Evolutionary conservation across 2,113 vertebrate species (phyloP), one percentile per base, ranked within the genome.

Genomic region (Cynoglossus semilaevis): DNA sequence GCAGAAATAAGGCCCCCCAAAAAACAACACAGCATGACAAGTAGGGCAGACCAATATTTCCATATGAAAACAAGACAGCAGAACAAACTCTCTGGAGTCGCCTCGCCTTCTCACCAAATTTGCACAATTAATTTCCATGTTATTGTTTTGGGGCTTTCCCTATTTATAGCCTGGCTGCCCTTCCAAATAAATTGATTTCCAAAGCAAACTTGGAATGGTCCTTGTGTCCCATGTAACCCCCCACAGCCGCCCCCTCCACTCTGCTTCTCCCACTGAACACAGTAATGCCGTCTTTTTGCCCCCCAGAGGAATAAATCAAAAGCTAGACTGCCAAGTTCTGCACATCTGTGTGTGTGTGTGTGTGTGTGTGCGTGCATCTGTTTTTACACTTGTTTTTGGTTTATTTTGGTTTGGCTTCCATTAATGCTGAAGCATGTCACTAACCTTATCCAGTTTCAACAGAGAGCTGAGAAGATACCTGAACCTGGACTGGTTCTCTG

Each of bases 171-270:
- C 76, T 41, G 52, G 76, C 81, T 87, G 87, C 81, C 88, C 89
- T 78, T 79, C 85, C 84, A 85, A 81, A 88, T 84, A 87, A 88
- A 91, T 87, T 88, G 88, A 88, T 84, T 91, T 90, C 84, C 72
- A 80, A 87, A 83, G 85, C 56, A 75, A 89, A 84, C 85, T 81
- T 77, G 77, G 70, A 89, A 85, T 82, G 61, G 79, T 88, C 60
- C 56, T 74, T 78, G 67, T 77, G 58, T 76, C 73, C 77, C 72
- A 66, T 70, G 77, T 66, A 74, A 71, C 70, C 42, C 55, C 63
- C 50, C 17, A 4, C 22, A 29, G 22, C 44, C 12, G 35, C 14
- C 41, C 22, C 48, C 19, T 59, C 37, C 18, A 49, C 18, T 60
- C 51, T 68, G 41, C 41, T 40, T n/a, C n/a, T n/a, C n/a, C 37